A percentile compares a stretch with the other conserved stretches of the same genome.
These are phyloP conservation scores for Avahi laniger DNA, from an alignment of 2,797 vertebrate genomes.

Conservation along the genomic window DNA sequence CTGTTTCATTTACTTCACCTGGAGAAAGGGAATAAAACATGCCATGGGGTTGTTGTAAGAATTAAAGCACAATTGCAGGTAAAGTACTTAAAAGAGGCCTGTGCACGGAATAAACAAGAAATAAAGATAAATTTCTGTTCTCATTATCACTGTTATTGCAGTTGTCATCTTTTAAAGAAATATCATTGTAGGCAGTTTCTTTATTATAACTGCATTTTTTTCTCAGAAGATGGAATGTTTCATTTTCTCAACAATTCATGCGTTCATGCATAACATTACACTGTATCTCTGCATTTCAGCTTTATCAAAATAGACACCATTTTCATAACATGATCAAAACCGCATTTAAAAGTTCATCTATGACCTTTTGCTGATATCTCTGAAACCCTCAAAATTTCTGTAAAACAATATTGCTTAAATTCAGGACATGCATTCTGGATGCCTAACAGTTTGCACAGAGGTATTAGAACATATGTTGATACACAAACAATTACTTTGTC, in stretches of 20 bases:
- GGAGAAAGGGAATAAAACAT: background rate
- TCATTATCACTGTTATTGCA: background rate
- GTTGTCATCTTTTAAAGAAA: background rate
- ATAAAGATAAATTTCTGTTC: background rate
- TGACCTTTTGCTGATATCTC: background rate
- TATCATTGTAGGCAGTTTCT: background rate
- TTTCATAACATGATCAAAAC: background rate
- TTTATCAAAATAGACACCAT: background rate
- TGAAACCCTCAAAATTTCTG: background rate
- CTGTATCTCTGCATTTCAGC: background rate
- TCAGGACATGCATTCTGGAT: background rate
- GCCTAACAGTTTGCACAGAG: background rate
- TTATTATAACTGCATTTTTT: background rate
- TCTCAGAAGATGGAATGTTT: background rate
- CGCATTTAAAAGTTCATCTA: background rate
- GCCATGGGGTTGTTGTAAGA: background rate
- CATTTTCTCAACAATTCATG: background rate
- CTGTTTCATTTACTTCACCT: background rate
- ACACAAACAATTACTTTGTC: conserved; percentile 24
- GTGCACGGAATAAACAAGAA: background rate
- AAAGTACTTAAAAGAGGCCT: background rate
- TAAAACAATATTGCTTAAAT: background rate
- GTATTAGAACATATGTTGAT: conserved; percentile 32
- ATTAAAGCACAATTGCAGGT: background rate
- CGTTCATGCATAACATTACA: background rate